These are phyloP conservation scores for Corythornis madagascariensis DNA, from an alignment of 2,113 vertebrate genomes.

Conservation along the genomic window DNA sequence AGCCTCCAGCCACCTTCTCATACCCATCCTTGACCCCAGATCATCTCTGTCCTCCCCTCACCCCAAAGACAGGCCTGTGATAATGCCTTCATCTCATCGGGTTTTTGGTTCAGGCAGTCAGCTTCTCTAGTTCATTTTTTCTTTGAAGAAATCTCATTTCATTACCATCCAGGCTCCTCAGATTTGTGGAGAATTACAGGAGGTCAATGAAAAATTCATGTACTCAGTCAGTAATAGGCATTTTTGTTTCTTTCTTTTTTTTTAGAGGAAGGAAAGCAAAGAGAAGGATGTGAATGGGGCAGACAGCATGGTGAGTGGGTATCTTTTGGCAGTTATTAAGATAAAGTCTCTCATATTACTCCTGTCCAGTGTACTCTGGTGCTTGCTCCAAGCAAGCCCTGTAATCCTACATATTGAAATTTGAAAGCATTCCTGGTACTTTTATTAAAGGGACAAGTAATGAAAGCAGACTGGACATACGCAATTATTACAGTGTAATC, in stretches of 20 bases:
- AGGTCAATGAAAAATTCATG: conserved; percentile 61
- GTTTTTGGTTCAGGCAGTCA: neutral
- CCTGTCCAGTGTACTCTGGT: neutral
- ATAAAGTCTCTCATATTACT: conserved; percentile 23
- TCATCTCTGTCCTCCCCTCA: neutral
- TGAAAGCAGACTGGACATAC: conserved; percentile 43
- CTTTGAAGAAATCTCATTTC: conserved; percentile 30
- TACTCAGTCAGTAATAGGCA: conserved; percentile 49
- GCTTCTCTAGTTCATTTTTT: neutral
- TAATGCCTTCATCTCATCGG: neutral
- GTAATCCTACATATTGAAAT: conserved; percentile 42
- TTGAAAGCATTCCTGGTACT: neutral
- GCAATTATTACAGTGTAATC: conserved; percentile 68
- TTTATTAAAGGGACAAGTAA: conserved; percentile 47
- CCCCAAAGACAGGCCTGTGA: neutral
- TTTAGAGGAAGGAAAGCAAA: conserved; percentile 23
- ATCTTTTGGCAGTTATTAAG: neutral
- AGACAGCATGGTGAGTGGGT: conserved; percentile 25
- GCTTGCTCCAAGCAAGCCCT: neutral
- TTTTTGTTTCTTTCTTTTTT: conserved; percentile 22
- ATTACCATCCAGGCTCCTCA: conserved; percentile 29
- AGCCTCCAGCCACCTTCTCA: neutral
- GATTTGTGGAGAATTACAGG: conserved; percentile 48
- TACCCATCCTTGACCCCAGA: neutral
- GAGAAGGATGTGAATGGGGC: conserved; percentile 24